Evolutionary conservation across 2,888 invertebrate species (phyloP).

Genomic region (Chrysolina americana): DNA sequence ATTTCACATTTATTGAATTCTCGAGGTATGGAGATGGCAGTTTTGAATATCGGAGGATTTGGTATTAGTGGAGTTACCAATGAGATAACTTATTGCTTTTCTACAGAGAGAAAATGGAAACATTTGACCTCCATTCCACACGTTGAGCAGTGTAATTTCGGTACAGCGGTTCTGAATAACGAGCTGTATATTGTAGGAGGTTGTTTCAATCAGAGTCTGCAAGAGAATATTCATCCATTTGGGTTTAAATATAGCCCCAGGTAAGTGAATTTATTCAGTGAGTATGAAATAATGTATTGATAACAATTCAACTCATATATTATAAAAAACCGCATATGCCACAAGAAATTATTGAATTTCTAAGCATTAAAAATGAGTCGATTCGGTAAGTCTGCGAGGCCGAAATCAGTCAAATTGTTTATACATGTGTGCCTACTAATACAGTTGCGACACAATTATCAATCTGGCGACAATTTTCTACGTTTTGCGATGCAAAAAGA

Average conservation of each 20-base stretch:
- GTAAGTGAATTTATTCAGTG: slow-evolving; percentile 36
- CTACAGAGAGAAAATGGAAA: slow-evolving; percentile 75
- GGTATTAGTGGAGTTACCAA: slow-evolving; percentile 77
- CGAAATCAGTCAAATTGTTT: no score
- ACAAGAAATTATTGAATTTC: no score
- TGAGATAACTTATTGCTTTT: slow-evolving; percentile 77
- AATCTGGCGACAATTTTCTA: no score
- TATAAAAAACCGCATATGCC: no score
- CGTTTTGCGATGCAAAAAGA: no score
- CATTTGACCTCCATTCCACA: slow-evolving; percentile 80
- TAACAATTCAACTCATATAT: no score
- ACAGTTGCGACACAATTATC: no score
- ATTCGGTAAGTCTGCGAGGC: no score
- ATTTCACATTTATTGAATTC: slow-evolving; percentile 72
- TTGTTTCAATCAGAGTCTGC: slow-evolving; percentile 78
- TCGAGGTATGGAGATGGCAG: slow-evolving; percentile 78
- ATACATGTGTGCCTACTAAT: no score
- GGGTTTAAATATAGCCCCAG: slow-evolving; percentile 76
- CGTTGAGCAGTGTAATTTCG: slow-evolving; percentile 82
- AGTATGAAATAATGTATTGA: no score
- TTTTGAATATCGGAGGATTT: slow-evolving; percentile 81
- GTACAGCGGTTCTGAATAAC: slow-evolving; percentile 78
- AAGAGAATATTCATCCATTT: slow-evolving; percentile 82
- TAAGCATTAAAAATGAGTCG: no score
- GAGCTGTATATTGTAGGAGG: slow-evolving; percentile 81